Evolutionary conservation across 2,797 vertebrate species (phyloP).

Genomic region (Staurois parvus): DNA sequence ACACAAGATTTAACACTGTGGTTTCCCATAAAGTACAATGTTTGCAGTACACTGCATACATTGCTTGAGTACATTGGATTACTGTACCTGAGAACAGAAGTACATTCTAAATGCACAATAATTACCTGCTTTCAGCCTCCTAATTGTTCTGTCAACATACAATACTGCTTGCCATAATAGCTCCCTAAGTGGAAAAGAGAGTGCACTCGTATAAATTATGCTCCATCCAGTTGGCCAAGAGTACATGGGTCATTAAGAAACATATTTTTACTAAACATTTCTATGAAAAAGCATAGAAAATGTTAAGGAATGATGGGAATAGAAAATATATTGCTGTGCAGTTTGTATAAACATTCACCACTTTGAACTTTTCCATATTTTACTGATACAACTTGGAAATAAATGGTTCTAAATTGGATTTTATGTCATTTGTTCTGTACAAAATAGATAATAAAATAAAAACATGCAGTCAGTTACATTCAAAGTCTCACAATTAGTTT

Average conservation of each 20-base stretch:
- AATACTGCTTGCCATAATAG: conserved; percentile 17
- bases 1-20: neutral
- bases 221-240: neutral
- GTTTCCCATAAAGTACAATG: neutral
- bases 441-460: no score
- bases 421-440: no score
- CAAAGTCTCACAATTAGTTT: no score
- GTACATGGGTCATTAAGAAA: neutral
- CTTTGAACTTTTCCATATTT: no score
- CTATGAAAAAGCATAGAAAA: neutral
- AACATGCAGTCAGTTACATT: no score
- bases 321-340: no score
- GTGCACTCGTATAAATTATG: neutral
- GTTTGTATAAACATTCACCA: no score
- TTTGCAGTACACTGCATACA: neutral
- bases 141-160: conserved; percentile 41
- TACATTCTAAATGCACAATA: conserved; percentile 10
- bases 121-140: conserved; percentile 20
- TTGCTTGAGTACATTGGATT: no score
- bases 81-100: no score
- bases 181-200: neutral
- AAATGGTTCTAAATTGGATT: no score
- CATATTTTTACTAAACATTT: neutral
- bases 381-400: no score
- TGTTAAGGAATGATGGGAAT: no score